Evolutionary conservation across 2,888 invertebrate species (phyloP).

Genomic region (Megamerina dolium): DNA sequence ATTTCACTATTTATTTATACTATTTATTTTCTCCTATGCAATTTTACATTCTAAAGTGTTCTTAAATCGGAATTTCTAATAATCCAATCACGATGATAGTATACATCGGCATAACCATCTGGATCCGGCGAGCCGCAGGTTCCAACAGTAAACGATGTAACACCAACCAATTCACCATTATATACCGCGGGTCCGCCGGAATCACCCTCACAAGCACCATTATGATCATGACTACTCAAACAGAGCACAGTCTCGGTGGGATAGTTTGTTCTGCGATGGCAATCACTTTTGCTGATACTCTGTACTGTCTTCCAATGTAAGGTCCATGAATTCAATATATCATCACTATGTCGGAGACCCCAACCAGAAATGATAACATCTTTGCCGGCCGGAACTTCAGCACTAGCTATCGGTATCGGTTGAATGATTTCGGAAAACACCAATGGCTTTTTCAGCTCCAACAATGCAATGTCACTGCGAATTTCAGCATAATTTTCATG

Average conservation of each 20-base stretch:
- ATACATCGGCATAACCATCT: conserved; percentile 36
- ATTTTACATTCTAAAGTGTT: too few species aligned
- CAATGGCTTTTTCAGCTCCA: conserved; percentile 24
- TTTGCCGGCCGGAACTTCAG: conserved; percentile 18
- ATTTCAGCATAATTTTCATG: conserved; percentile 28
- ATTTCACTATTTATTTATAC: too few species aligned
- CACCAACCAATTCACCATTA: conserved; percentile 32
- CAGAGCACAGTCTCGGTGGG: conserved; percentile 29
- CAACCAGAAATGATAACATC: conserved; percentile 30
- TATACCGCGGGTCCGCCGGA: conserved; percentile 46
- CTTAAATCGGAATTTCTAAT: too few species aligned
- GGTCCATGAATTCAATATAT: conserved; percentile 22
- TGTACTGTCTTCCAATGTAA: conserved; percentile 32
- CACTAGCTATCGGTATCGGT: conserved; percentile 24
- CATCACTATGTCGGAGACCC: conserved; percentile 24
- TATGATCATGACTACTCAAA: conserved; percentile 25
- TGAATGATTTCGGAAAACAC: conserved; percentile 25
- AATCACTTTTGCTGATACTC: conserved; percentile 20
- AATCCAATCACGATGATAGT: not conserved
- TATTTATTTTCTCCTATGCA: too few species aligned
- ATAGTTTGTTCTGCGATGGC: conserved; percentile 20
- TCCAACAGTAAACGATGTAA: conserved; percentile 37
- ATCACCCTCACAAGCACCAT: conserved; percentile 43
- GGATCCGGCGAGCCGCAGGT: conserved; percentile 34
- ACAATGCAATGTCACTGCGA: conserved; percentile 31